Base-by-base conservation (phyloP, 2,797 vertebrate genomes). In the Tapirus indicus region DNA sequence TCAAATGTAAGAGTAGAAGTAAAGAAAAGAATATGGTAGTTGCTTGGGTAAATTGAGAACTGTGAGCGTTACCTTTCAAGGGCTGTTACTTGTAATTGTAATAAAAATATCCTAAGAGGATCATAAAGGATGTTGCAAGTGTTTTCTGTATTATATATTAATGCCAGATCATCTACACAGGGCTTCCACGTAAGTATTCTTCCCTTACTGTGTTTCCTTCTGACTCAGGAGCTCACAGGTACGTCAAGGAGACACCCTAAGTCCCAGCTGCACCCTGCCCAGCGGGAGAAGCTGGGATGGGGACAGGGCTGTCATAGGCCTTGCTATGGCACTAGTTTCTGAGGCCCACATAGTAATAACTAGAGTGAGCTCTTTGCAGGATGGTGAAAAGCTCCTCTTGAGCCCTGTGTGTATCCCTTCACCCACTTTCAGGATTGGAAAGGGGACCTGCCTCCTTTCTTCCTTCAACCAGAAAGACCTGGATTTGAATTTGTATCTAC, bases 21-120 rank as follows among this genome's bases (percentile, higher is more conserved):
- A 94, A 94, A 96, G 88, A 91, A 95, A 96, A 82, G 92, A 94
- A 60, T 91, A 95, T 88, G 87, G 77, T 78, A 71, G 88, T 79
- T 94, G 80, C 69, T 80, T 23, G 54, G 82, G 95, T 95, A 97
- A 97, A 97, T 83, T 97, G 95, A 97, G 95, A 92, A 41, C 80
- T 52, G 49, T 1, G 7, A 69, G 77, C 17, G 0, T 95, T 97
- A 96, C 92, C 92, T 95, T 97, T 94, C 92, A 89, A 91, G 75
- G 68, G 54, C 78, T 83, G 68, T 75, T 97, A 96, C 90, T 95
- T 16, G 4, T 96, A 97, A 97, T 41, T 95, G 86, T 97, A 95
- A 97, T 97, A 97, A 97, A 97, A 97, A 97, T 97, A 97, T 91
- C 96, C 94, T 98, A 82, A 90, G 96, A 96, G 97, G 74, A 94